Base-by-base conservation (phyloP, 2,888 invertebrate genomes). In the Calameuta filiformis region DNA sequence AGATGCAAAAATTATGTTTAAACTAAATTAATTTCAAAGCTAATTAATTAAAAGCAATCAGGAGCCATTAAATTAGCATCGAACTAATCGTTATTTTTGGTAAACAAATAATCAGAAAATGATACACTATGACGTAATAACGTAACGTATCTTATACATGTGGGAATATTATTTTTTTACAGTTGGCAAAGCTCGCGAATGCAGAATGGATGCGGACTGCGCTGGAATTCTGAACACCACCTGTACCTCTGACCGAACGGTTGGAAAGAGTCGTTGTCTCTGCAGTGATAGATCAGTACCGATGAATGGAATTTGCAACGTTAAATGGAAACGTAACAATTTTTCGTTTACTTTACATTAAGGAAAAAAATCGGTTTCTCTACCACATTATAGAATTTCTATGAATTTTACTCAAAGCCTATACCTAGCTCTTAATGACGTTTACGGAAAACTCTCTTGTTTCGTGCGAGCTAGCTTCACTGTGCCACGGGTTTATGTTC, bases 231-330 rank as follows among this genome's bases (percentile, higher is more conserved):
- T 93, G 85, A 93, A 94, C 83, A 94, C 94, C 1, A 95, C 95
- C 31, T 96, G 95, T 83, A 94, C 95, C 15, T 91, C 94, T 77
- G 95, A 95, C 56, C 93, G 93, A 75, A 93, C 93, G 83, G 95
- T 95, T 85, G 92, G 93, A 1, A 93, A 93, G 82, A 92, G 93
- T 30, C 92, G 95, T 11, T 96, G 96, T 84, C 93, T 95, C 0
- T 96, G 96, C 81, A 95, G 95, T 0, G 95, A 96, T 91, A 95
- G 95, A 89, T 91, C 93, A 3, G 93, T 94, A 0, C 95, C 96
- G 0, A 89, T 93, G 12, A 95, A 95, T 84, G 95, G 95, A 12
- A 93, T 93, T 73, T 96, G 96, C 86, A 93, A 93, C 73, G 93
- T 94, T 76, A 93, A 93, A 83, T 92, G 92, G 68, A 95, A 95